Base-by-base conservation (phyloP, 35 echinoderm and acorn worm genomes). In the Amphiura filiformis region DNA sequence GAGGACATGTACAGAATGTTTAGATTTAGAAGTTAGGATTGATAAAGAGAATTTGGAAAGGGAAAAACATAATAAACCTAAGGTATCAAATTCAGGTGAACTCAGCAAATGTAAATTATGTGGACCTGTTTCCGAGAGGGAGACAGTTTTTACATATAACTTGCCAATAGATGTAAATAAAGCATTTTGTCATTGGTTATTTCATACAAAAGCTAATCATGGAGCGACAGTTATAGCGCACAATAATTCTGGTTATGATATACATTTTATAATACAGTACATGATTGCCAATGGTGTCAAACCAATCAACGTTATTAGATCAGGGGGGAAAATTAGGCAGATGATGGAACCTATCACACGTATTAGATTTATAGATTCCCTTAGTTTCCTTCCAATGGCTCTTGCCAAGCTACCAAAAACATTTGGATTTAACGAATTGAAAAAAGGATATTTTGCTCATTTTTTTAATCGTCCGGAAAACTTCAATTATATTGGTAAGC, bases 391-490 rank as follows among this genome's bases (percentile, higher is more conserved):
- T 36, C 91, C 94, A 37, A 92, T 93, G 87, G 57, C 90, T 28
- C 79, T 92, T 1, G 37, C 90, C 22, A 56, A 79, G 11, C 49
- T 93, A 64, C 70, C 94, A 17, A 80, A 41, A 39, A 93, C 91
- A 0, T 97, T 97, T 97, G 79, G 39, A 0, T 31, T 97, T 0
- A 80, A 33, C 2, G 91, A 97, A 34, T 26, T 93, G 35, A 77
- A 90, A 31, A 93, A 97, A 80, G 91, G 94, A 0, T 97, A 79
- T 56, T 97, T 97, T 81, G 84, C 94, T 32, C 84, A 93, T 64
- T 77, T 88, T 0, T 93, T 90, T 36, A 93, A 97, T 80, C 82
- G 35, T 1, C 0, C 13, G 5, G 52, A 37, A 0, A 82, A 90
- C 81, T 76, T 90, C 56, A 81, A 47, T 36, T 75, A 90, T 52